Evolutionary conservation across 1,140 invertebrate species (phyloP), one percentile per base, ranked within the genome.

Genomic region (Paraescarpia echinospica): DNA sequence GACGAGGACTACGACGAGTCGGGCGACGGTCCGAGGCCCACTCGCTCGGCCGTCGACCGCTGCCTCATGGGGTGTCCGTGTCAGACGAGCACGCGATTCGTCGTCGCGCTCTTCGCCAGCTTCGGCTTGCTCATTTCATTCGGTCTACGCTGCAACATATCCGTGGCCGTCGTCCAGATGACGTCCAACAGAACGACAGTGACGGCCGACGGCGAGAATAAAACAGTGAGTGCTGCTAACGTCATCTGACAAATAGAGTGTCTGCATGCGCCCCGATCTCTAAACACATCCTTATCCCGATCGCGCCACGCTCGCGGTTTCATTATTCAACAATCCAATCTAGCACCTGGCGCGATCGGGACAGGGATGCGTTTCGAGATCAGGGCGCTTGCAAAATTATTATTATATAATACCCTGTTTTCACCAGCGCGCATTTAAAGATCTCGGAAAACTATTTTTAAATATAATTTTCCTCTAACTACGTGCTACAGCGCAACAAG

Each of bases 151-250:
- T 96, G 96, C 93, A 99, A 99, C 96, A 98, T 99, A 98, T 98
- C 98, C 27, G 98, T 99, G 95, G 98, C 99, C 31, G 98, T 99
- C 95, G 97, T 99, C 77, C 97, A 97, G 93, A 97, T 97, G 97
- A 96, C 96, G 93, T 96, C 96, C 95, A 94, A 96, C 93, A 94
- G 95, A 9, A 97, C 96, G 5, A 93, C 59, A 2, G 27, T 31
- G 93, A 31, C 93, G 4, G 9, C 34, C 35, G 34, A 90, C 59
- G 59, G 59, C 59, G 27, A 2, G 12, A 77, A 77, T 18, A 77
- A 77, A 18, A 77, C 59, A 27, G 59, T 77, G 27, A 77, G 59
- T 77, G 59, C 9, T 18, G 59, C 18, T 9, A 51, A 51, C 48
- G 18, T 33, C 31, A 27, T 33, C 89, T n/a, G n/a, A n/a, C n/a